Evolutionary conservation across 2,113 vertebrate species (phyloP).

Genomic region (Zosterops lateralis): DNA sequence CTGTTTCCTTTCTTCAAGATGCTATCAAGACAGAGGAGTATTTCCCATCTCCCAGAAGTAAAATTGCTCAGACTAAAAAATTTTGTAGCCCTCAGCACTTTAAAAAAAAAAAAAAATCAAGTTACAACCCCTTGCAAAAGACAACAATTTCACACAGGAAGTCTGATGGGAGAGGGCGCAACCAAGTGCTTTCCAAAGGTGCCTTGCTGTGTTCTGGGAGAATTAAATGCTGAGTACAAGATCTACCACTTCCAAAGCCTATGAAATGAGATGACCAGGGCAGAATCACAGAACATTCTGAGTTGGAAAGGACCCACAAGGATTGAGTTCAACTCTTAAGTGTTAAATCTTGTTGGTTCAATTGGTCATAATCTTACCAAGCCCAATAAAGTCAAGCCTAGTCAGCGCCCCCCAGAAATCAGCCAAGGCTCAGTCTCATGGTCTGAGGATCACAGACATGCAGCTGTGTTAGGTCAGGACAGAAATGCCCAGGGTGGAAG

Average conservation of each 20-base stretch:
- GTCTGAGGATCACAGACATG: neutral
- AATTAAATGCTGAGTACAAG: neutral
- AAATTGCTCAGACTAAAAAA: neutral
- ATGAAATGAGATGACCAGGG: neutral
- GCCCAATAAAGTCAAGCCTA: neutral
- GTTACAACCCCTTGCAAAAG: neutral
- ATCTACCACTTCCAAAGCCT: neutral
- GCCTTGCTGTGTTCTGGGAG: neutral
- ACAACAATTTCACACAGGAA: neutral
- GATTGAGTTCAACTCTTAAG: neutral
- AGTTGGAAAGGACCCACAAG: neutral
- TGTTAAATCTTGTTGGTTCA: neutral
- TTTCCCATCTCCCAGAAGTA: neutral
- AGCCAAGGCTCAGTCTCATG: neutral
- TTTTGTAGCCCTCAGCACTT: neutral
- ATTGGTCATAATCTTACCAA: neutral
- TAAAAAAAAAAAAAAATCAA: neutral
- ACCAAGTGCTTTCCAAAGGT: neutral
- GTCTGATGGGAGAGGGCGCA: neutral
- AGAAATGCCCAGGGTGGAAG: neutral
- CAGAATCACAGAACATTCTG: neutral
- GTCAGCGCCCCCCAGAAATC: neutral
- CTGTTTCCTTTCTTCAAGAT: neutral
- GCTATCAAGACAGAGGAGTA: neutral
- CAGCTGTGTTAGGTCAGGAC: accelerated